phyloP scores from a whole-genome alignment of 1,140 invertebrate genomes.

The Lepidurus packardi region DNA sequence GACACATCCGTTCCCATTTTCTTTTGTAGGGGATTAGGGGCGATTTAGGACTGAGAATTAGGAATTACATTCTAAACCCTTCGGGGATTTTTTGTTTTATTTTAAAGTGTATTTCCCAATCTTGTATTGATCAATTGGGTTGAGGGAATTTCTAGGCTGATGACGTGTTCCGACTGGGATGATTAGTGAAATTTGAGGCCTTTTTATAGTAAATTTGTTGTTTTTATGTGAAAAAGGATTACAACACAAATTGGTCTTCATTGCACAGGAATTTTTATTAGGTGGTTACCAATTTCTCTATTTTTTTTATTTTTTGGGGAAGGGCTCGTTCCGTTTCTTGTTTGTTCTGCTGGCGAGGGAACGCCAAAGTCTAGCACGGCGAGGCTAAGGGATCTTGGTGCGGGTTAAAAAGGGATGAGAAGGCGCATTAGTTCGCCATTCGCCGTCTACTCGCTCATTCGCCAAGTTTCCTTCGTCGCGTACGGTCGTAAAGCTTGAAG shows the following conservation, averaged over 20 bases:
- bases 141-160: not conserved
- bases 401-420: not conserved
- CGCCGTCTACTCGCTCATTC: conserved; percentile 9
- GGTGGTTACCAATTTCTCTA: not conserved
- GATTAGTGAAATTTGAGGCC: too few species aligned
- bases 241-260: not conserved
- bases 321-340: conserved; percentile 9
- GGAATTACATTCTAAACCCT: not conserved
- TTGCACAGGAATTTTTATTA: not conserved
- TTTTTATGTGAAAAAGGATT: not conserved
- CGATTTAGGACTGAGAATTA: not conserved
- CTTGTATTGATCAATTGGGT: not conserved
- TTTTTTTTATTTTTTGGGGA: not conserved
- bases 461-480: not conserved
- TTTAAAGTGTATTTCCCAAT: not conserved
- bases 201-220: not conserved
- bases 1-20: conserved; percentile 9
- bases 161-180: too few species aligned
- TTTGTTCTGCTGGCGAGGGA: not conserved
- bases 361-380: not conserved
- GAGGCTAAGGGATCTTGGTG: not conserved
- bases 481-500: not conserved
- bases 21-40: conserved; percentile 2
- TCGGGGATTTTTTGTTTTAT: not conserved
- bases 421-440: not conserved